Percentiles rank a stretch among this genome's conserved stretches.
These are phyloP conservation scores for Pica pica DNA, from an alignment of 2,113 vertebrate genomes.

Conservation along the genomic window DNA sequence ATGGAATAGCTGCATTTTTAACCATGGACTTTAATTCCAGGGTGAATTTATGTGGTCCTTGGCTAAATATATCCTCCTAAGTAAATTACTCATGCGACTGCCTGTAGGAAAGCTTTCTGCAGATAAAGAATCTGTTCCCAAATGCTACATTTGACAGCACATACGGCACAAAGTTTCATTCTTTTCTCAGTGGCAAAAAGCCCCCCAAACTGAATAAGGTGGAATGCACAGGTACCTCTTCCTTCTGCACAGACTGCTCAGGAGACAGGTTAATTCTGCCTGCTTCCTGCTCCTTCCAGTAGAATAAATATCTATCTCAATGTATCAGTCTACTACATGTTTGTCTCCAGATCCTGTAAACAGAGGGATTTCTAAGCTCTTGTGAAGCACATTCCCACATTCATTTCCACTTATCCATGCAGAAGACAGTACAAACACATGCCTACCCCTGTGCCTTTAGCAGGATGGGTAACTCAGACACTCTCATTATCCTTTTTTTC, in stretches of 20 bases:
- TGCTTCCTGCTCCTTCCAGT: neutral
- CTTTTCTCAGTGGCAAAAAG: constrained; percentile 24
- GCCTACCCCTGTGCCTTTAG: constrained; percentile 20
- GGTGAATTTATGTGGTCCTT: constrained; percentile 46
- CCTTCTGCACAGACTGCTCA: neutral
- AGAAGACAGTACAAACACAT: constrained; percentile 22
- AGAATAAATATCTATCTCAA: neutral
- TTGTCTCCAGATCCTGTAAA: constrained; percentile 3
- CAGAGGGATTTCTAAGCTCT: constrained; percentile 29
- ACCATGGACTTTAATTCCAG: constrained; percentile 68
- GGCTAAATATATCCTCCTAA: constrained; percentile 69
- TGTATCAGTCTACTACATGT: neutral
- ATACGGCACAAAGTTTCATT: constrained; percentile 55
- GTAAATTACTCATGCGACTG: constrained; percentile 63
- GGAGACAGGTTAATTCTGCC: neutral
- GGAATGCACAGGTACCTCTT: neutral
- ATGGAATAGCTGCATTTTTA: constrained; percentile 37
- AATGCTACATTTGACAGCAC: constrained; percentile 46
- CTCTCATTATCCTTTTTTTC: constrained; percentile 3
- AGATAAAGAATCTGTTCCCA: constrained; percentile 43
- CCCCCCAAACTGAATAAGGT: neutral
- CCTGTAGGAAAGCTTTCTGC: constrained; percentile 53
- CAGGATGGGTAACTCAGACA: constrained; percentile 44
- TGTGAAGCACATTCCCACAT: constrained; percentile 39
- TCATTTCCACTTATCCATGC: constrained; percentile 20